phyloP scores from a whole-genome alignment of 2,113 vertebrate species.

The Irena cyanogastra region DNA sequence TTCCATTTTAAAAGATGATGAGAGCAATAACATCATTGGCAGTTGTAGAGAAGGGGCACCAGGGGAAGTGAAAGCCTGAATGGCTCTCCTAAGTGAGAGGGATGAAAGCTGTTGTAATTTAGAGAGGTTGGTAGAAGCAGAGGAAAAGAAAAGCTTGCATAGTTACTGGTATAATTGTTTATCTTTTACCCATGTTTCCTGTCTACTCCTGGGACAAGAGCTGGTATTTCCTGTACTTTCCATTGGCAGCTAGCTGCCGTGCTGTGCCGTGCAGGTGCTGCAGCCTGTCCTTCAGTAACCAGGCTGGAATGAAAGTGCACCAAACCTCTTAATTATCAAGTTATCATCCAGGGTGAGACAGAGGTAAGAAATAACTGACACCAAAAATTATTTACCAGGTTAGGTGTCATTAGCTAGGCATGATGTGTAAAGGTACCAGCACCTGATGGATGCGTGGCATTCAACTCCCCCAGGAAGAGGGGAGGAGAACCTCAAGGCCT shows the following conservation, averaged over 20 bases:
- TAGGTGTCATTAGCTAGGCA: neutral
- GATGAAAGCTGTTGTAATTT: neutral
- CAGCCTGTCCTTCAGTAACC: neutral
- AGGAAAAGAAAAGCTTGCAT: neutral
- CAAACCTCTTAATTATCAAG: neutral
- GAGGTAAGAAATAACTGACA: neutral
- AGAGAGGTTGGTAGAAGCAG: neutral
- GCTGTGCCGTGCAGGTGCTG: neutral
- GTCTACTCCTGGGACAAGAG: neutral
- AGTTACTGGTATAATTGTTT: neutral
- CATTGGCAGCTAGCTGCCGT: neutral
- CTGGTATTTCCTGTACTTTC: neutral
- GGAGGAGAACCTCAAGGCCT: neutral
- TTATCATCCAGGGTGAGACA: neutral
- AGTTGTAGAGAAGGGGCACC: neutral
- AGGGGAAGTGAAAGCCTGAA: neutral
- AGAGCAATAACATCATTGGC: neutral
- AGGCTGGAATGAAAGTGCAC: neutral
- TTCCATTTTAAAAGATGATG: neutral
- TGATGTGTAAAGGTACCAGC: neutral
- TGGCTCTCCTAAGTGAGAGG: neutral
- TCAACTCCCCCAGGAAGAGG: neutral
- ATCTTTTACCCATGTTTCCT: neutral
- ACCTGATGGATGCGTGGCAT: accelerated
- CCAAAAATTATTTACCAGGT: neutral